Conservation (phyloP, 2,113 vertebrate species). For the Odobenus rosmarus region DNA sequence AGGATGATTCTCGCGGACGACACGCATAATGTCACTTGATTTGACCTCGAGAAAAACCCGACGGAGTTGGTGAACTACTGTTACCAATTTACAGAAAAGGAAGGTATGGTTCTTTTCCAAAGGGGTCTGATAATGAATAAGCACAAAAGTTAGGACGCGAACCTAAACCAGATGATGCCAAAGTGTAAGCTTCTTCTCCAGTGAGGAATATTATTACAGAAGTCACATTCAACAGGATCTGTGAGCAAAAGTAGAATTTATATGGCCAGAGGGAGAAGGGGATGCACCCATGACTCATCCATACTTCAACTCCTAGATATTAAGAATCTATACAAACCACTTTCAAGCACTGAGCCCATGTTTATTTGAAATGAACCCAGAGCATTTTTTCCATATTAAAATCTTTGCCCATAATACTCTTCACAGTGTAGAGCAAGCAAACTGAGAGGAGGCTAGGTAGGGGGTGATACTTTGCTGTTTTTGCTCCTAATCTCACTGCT, state of each 20-base stretch:
- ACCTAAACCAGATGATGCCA: background rate
- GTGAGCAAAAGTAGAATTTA: background rate
- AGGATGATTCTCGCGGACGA: background rate
- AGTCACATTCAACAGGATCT: background rate
- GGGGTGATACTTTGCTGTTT: constrained; percentile 25
- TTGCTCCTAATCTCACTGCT: constrained; percentile 62
- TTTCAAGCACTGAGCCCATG: background rate
- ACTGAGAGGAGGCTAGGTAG: background rate
- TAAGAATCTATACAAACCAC: background rate
- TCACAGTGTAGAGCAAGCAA: background rate
- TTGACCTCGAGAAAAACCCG: background rate
- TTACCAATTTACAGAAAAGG: background rate
- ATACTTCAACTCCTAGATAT: background rate
- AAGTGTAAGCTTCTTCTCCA: background rate
- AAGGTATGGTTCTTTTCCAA: background rate
- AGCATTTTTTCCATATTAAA: constrained; percentile 20
- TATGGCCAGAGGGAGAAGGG: background rate
- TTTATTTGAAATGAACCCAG: constrained; percentile 43
- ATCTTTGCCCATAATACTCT: background rate
- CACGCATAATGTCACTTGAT: background rate
- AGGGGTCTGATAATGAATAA: background rate
- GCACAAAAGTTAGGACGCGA: background rate
- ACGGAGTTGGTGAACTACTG: background rate
- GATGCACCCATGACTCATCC: background rate
- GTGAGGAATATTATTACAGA: background rate